Evolutionary conservation across 2,888 invertebrate genomes (phyloP), one percentile per base, ranked within the genome.

Genomic region (Caenorhabditis auriculariae): DNA sequence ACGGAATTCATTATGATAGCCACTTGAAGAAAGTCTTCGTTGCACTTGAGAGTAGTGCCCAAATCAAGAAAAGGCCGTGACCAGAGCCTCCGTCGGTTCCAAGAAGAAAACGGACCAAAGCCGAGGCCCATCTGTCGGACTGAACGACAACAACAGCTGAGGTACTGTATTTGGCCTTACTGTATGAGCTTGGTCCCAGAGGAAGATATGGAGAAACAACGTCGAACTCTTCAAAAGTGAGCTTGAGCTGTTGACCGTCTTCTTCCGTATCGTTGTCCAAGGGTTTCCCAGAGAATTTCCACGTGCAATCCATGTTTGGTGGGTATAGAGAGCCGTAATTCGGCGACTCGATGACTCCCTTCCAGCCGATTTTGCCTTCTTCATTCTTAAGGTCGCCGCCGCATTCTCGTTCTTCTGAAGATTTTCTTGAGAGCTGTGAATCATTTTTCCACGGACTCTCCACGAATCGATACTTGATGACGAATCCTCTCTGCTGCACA

Each of bases 231-330:
- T 66, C 63, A 39, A 67, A 53, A 3, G 55, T 62, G 27, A 70
- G 27, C 51, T 62, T 65, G 26, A 62, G 23, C 26, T 47, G 56
- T 43, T 57, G 48, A 37, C 51, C 60, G 21, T 44, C 56, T 26
- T 53, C 37, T n/a, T 53, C 54, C 5, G 53, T 56, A 4, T 35
- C 43, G 29, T 66, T 60, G n/a, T 47, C 24, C 6, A 17, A 7
- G 15, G 46, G 17, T n/a, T 45, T 23, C 27, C 58, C 70, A 50
- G 66, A 63, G 6, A 84, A 81, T 6, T 82, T 63, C 84, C 84
- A 84, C 0, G 77, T 66, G 63, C 84, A 84, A 66, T 83, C 82
- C 37, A 82, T 76, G 66, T 83, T 82, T 44, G 77, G 78, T 3
- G 82, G 82, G 69, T 84, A 84, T 38, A 69, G 42, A 26, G 69